These are phyloP conservation scores for Onthophagus taurus DNA, from an alignment of 1,140 invertebrate species.

Conservation along the genomic window DNA sequence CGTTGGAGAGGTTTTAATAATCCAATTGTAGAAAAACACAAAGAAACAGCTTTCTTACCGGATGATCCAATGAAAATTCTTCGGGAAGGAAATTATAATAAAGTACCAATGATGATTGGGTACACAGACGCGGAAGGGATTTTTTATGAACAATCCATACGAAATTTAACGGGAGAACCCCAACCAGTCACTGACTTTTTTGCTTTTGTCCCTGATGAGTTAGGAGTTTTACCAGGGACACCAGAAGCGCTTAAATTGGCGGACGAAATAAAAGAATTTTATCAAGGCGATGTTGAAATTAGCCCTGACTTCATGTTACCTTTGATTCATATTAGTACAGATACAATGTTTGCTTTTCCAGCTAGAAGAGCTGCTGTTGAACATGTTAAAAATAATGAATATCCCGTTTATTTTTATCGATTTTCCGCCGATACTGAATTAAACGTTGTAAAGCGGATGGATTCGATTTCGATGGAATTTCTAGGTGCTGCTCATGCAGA, in stretches of 20 bases:
- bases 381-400: not conserved
- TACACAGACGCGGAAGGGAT: slow-evolving; percentile 37
- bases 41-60: slow-evolving; percentile 8
- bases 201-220: slow-evolving; percentile 34
- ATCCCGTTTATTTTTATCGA: slow-evolving; percentile 40
- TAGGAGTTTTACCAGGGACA: slow-evolving; percentile 37
- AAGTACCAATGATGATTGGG: slow-evolving; percentile 38
- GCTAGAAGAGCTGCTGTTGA: not conserved
- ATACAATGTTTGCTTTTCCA: slow-evolving; percentile 5
- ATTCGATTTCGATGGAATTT: too few relatives aligned
- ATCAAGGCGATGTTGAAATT: slow-evolving; percentile 42
- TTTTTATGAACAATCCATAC: slow-evolving; percentile 20
- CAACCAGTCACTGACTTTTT: slow-evolving; percentile 15
- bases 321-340: slow-evolving; percentile 6
- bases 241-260: slow-evolving; percentile 36
- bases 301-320: slow-evolving; percentile 29
- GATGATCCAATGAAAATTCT: slow-evolving; percentile 35
- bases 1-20: too few relatives aligned
- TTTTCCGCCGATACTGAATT: slow-evolving; percentile 42
- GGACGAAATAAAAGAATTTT: slow-evolving; percentile 42
- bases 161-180: not conserved
- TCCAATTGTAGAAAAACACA: slow-evolving; percentile 40
- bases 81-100: slow-evolving; percentile 35
- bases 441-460: slow-evolving; percentile 41
- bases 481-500: not conserved